phyloP scores from a whole-genome alignment of 2,888 invertebrate genomes.

The Drosophila cyrtoloma region DNA sequence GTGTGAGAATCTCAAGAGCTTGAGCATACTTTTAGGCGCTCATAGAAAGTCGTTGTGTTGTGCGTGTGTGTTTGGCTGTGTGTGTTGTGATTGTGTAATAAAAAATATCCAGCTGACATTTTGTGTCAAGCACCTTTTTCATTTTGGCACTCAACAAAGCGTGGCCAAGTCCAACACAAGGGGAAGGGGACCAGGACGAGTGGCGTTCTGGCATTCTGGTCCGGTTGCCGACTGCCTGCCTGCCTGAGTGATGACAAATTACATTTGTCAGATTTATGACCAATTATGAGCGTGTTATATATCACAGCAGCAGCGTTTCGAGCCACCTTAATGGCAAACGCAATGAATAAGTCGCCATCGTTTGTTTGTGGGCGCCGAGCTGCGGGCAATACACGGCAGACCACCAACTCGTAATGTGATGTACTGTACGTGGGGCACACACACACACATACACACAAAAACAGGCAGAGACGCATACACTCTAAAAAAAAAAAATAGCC shows the following conservation, averaged over 20 bases:
- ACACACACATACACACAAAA: neutral
- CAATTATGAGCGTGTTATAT: slow-evolving; percentile 84
- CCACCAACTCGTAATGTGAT: slow-evolving; percentile 22
- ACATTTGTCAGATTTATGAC: slow-evolving; percentile 85
- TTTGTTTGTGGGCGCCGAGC: slow-evolving; percentile 68
- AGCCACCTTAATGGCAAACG: slow-evolving; percentile 79
- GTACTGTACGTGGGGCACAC: slow-evolving; percentile 27
- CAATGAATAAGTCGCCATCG: slow-evolving; percentile 81
- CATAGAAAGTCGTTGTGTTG: slow-evolving; percentile 29
- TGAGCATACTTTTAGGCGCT: slow-evolving; percentile 60
- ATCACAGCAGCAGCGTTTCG: slow-evolving; percentile 67
- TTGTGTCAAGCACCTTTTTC: slow-evolving; percentile 82
- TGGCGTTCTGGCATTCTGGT: slow-evolving; percentile 14
- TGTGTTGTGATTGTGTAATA: slow-evolving; percentile 77
- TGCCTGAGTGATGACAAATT: slow-evolving; percentile 84
- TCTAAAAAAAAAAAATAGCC: neutral
- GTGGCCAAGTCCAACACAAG: slow-evolving; percentile 53
- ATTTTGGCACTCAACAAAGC: slow-evolving; percentile 75
- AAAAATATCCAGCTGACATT: slow-evolving; percentile 82
- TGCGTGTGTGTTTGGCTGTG: slow-evolving; percentile 19
- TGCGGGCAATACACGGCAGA: slow-evolving; percentile 44
- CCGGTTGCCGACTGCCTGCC: slow-evolving; percentile 31
- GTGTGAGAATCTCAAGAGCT: slow-evolving; percentile 44
- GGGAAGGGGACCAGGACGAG: neutral
- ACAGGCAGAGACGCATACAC: neutral